Evolutionary conservation across 1,140 invertebrate genomes (phyloP), one percentile per base, ranked within the genome.

Genomic region (Heliothis subflexa): DNA sequence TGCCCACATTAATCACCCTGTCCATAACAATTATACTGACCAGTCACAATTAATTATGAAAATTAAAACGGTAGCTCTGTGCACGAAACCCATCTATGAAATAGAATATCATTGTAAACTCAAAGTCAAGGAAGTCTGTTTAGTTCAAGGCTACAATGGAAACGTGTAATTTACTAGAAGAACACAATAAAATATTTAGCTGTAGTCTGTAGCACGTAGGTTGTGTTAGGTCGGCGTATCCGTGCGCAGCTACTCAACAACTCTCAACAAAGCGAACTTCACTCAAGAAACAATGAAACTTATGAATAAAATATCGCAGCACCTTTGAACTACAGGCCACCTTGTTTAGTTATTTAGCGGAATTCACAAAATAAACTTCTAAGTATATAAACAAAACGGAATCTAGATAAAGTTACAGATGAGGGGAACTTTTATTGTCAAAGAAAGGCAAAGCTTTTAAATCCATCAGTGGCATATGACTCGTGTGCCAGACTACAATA

Each of bases 271-370:
- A 72, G 66, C 21, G 57, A 62, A 75, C 73, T 75, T 75, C 25
- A 62, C 52, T 71, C 66, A 61, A 71, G 45, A 68, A 70, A 78
- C 66, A 70, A 70, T 61, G 76, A 74, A 74, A 61, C 66, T 71
- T 21, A 78, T 78, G 76, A 78, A 78, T 78, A 78, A 78, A 78
- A 78, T 78, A 78, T 78, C 54, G 55, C 55, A 49, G n/a, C 57
- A 62, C 72, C 72, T 73, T 59, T 59, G 54, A 73, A 18, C 47
- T 73, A 59, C 54, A 68, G 18, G 64, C 28, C 18, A 12, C 71
- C 55, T 73, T 55, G 71, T 21, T 59, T 47, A 73, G 14, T 45
- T 73, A 73, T 59, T 59, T 73, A 73, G 54, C n/a, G 47, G n/a
- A 59, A 55, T 12, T 54, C 50, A 11, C 28, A 40, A 59, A 18